Evolutionary conservation across 2,797 vertebrate genomes (phyloP), one percentile per base, ranked within the genome.

Genomic region (Distichodus sexfasciatus): DNA sequence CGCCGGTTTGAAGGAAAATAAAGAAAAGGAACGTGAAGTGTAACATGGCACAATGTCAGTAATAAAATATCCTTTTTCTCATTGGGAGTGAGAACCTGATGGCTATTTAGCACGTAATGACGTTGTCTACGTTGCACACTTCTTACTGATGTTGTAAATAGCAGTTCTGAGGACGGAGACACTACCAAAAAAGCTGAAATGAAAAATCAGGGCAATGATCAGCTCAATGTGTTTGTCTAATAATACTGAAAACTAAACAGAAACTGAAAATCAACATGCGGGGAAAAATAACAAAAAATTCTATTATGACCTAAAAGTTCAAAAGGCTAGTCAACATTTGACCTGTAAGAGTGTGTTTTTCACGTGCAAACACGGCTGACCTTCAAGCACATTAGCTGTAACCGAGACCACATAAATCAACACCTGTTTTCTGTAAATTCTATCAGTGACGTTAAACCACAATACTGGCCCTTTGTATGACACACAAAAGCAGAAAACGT

Each of bases 241-340:
- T 82, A 90, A 91, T 83, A 91, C 87, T 89, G 85, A 82, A 60
- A 66, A 29, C 48, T 38, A 64, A 57, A 71, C 3, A 6, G 35
- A 59, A 38, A 41, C 6, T 28, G 28, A 59, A 23, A 36, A 26
- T 23, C 36, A 59, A 88, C 85, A 87, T 70, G 85, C 72, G 80
- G 81, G 84, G 79, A 83, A 76, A 73, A 81, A 67, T 82, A 21
- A 69, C 64, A 70, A 81, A 76, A 70, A 71, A 80, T 75, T 75
- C 81, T 76, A 33, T 3, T 40, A 69, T 55, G 46, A 78, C 29
- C 59, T 44, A 40, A 28, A 24, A 17, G 60, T 19, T 54, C 1
- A 8, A 76, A 83, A 84, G 79, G 76, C 83, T 58, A 58, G 80
- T 83, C 82, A n/a, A n/a, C n/a, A 36, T 33, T 61, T 43, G 57